A percentile compares a stretch with the other conserved stretches of the same genome.
phyloP scores from a whole-genome alignment of 1,140 invertebrate genomes.

The Camponotus pennsylvanicus region DNA sequence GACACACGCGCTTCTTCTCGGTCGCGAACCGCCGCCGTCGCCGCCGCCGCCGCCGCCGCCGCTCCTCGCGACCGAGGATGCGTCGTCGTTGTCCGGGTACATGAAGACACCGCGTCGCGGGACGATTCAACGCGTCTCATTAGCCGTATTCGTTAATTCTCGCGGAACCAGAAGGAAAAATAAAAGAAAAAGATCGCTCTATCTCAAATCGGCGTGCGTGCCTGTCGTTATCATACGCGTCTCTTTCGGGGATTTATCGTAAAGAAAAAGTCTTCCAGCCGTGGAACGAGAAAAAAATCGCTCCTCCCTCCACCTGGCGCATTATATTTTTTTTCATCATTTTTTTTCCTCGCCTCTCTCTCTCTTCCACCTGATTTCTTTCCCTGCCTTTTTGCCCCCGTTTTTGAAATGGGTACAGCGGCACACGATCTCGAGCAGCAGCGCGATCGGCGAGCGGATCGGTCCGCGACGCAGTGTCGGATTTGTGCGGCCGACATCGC shows the following conservation, averaged over 20 bases:
- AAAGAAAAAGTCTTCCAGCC: slow-evolving; percentile 39
- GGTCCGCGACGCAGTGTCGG: slow-evolving; percentile 81
- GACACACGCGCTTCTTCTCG: slow-evolving; percentile 41
- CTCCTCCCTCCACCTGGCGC: not conserved
- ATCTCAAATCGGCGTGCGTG: not conserved
- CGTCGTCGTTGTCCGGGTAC: slow-evolving; percentile 1
- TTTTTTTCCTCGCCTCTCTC: not conserved
- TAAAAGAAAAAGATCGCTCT: slow-evolving; percentile 15
- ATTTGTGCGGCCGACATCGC: slow-evolving; percentile 86
- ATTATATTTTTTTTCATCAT: not conserved
- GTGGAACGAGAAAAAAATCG: slow-evolving; percentile 42
- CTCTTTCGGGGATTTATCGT: not conserved
- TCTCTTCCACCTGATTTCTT: not conserved
- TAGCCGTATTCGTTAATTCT: not conserved
- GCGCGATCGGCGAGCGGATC: slow-evolving; percentile 62
- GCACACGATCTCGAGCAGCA: slow-evolving; percentile 73
- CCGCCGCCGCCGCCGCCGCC: not conserved
- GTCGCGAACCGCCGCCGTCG: slow-evolving; percentile 26
- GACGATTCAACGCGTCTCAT: not conserved
- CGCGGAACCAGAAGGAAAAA: too few relatives aligned
- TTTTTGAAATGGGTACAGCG: slow-evolving; percentile 81
- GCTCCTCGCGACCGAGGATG: slow-evolving; percentile 46
- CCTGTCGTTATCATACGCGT: not conserved
- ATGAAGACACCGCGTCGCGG: slow-evolving; percentile 36
- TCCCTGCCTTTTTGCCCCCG: slow-evolving; percentile 10